A percentile compares a stretch with the other conserved stretches of the same genome.
Evolutionary conservation across 1,140 invertebrate species (phyloP).

Genomic region (Bombus huntii): DNA sequence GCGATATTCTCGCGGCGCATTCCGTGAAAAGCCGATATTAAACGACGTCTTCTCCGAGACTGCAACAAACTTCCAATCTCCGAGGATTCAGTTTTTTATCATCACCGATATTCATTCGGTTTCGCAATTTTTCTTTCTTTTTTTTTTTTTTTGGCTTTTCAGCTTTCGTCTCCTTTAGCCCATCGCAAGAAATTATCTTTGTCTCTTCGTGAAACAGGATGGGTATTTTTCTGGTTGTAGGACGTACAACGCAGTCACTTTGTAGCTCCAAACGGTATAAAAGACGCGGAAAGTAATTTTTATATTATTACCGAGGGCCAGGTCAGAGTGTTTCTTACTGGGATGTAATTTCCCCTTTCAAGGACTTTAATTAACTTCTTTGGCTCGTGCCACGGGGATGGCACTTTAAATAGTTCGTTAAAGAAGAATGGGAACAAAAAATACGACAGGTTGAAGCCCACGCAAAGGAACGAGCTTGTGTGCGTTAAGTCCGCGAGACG

Average conservation of each 20-base stretch:
- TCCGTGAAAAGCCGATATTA: slow-evolving; percentile 19
- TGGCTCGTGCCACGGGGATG: neutral
- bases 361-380: slow-evolving; percentile 56
- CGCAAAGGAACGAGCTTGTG: neutral
- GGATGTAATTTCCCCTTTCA: slow-evolving; percentile 31
- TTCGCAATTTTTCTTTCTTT: neutral
- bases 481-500: neutral
- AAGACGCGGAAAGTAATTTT: slow-evolving; percentile 32
- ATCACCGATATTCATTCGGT: neutral
- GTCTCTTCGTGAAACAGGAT: neutral
- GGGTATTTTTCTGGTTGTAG: neutral
- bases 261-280: neutral
- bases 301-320: slow-evolving; percentile 26
- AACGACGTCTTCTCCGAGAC: slow-evolving; percentile 2
- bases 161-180: neutral
- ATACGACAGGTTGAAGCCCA: neutral
- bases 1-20: neutral
- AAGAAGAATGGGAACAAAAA: slow-evolving; percentile 1
- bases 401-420: slow-evolving; percentile 43
- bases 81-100: neutral
- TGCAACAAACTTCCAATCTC: neutral
- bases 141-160: neutral
- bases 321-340: neutral
- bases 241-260: no score
- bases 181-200: no score